A percentile compares a stretch with the other conserved stretches of the same genome.
These are phyloP conservation scores for Formica aserva DNA, from an alignment of 2,888 invertebrate genomes.

Conservation along the genomic window DNA sequence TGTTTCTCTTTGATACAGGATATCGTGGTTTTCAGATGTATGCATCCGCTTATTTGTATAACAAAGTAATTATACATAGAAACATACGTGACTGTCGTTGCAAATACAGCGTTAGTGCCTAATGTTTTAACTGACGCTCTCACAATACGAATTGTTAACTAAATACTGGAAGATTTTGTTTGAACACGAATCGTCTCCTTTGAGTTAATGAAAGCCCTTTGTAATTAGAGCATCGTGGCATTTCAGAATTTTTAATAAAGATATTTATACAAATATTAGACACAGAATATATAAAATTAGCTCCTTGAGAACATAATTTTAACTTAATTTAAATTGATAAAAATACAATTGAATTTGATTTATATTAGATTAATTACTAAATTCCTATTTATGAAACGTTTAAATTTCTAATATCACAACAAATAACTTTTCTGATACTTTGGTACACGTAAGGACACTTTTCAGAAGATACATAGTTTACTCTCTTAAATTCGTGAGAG, in stretches of 20 bases:
- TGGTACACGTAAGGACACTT: not conserved
- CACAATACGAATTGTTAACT: conserved; percentile 24
- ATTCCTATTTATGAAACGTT: not conserved
- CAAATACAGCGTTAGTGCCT: conserved; percentile 37
- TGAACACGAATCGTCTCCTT: conserved; percentile 26
- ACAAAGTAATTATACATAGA: conserved; percentile 36
- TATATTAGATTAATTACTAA: conserved; percentile 7
- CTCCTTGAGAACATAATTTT: not conserved
- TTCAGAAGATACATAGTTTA: not conserved
- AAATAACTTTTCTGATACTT: not conserved
- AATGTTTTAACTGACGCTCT: conserved; percentile 30
- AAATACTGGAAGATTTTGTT: conserved; percentile 22
- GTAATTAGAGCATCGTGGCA: not conserved
- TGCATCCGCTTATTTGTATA: conserved; percentile 1
- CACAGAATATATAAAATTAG: not conserved
- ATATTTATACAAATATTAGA: conserved; percentile 7
- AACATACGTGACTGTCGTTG: conserved; percentile 21
- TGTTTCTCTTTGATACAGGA: conserved; percentile 4
- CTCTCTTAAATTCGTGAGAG: conserved; percentile 8
- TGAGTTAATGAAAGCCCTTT: conserved; percentile 3
- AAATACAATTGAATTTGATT: not conserved
- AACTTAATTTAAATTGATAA: not conserved
- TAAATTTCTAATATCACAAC: not conserved
- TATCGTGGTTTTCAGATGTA: not conserved
- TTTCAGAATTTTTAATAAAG: not conserved